Evolutionary conservation across 2,113 vertebrate species (phyloP).

Genomic region (Labrus mixtus): DNA sequence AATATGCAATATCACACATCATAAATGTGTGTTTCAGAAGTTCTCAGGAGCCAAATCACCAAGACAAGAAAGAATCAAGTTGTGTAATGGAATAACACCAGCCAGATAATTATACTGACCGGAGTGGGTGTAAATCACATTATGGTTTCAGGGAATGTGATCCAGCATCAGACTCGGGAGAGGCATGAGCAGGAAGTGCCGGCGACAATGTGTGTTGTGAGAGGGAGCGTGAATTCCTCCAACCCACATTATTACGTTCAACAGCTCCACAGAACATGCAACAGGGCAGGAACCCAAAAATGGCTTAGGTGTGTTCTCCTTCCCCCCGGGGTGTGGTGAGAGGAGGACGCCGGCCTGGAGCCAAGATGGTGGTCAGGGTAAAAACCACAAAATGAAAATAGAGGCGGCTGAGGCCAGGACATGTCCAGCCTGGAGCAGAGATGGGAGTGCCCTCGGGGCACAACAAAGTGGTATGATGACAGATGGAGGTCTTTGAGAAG

Average conservation of each 20-base stretch:
- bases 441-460: conserved; percentile 57
- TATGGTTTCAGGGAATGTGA: conserved; percentile 65
- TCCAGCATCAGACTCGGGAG: conserved; percentile 46
- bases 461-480: conserved; percentile 69
- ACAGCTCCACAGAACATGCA: conserved; percentile 63
- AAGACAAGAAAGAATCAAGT: conserved; percentile 27
- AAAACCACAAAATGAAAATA: conserved; percentile 76
- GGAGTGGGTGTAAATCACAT: conserved; percentile 64
- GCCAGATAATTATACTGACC: conserved; percentile 53
- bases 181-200: conserved; percentile 55
- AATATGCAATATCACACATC: conserved; percentile 45
- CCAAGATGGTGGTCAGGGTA: conserved; percentile 70
- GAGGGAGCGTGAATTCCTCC: conserved; percentile 66
- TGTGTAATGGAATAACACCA: conserved; percentile 50
- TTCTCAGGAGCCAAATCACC: conserved; percentile 48
- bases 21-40: conserved; percentile 55
- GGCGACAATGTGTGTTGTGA: conserved; percentile 46
- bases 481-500: conserved; percentile 57
- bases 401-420: conserved; percentile 60
- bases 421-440: conserved; percentile 68
- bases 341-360: conserved; percentile 67
- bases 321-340: conserved; percentile 73
- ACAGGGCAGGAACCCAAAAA: conserved; percentile 69
- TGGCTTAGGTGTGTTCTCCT: conserved; percentile 76
- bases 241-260: conserved; percentile 70